Evolutionary conservation across 2,113 vertebrate genomes (phyloP).

Genomic region (Henicopernis longicauda): DNA sequence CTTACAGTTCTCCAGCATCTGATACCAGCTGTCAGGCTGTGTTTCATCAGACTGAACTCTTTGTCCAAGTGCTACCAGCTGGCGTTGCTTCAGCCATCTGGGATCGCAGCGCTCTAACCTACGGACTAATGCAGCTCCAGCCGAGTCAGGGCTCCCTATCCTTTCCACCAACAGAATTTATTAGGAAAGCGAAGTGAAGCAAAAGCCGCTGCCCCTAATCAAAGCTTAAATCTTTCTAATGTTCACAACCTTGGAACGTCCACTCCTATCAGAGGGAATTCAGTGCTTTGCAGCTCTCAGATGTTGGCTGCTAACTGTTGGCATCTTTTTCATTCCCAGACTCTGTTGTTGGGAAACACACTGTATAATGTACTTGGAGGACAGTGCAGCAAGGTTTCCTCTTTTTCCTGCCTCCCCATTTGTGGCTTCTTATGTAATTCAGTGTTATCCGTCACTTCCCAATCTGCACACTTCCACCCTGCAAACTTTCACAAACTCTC

Average conservation of each 20-base stretch:
- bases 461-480: background rate
- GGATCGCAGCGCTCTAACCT: background rate
- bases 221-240: background rate
- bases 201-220: background rate
- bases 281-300: background rate
- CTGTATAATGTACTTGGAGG: background rate
- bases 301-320: background rate
- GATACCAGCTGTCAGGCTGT: conserved; percentile 58
- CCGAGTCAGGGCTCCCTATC: background rate
- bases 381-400: background rate
- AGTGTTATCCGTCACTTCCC: background rate
- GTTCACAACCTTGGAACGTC: background rate
- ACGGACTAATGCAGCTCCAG: background rate
- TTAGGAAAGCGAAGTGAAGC: background rate
- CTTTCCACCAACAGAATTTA: background rate
- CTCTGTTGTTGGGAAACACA: background rate
- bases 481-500: background rate
- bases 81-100: conserved; percentile 39
- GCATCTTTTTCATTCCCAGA: background rate
- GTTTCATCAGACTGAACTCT: conserved; percentile 45
- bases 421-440: background rate
- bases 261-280: background rate
- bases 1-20: conserved; percentile 24
- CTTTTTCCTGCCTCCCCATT: background rate
- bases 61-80: conserved; percentile 57